phyloP scores from a whole-genome alignment of 2,113 vertebrate genomes.

The Cephalophus harveyi region DNA sequence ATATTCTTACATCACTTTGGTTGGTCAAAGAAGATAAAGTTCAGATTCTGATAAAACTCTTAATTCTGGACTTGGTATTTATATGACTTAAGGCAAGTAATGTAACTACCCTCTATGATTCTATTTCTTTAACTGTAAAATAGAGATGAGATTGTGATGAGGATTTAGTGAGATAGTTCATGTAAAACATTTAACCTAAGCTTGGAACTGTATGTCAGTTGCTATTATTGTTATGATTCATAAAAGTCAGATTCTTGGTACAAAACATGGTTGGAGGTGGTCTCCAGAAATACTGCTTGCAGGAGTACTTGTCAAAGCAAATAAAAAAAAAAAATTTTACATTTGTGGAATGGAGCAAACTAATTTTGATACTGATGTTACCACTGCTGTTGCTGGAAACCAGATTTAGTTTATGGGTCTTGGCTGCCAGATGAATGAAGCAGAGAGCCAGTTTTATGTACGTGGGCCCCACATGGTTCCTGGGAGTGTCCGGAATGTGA shows the following conservation, averaged over 20 bases:
- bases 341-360: not conserved
- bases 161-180: not conserved
- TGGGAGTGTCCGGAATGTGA: constrained; percentile 64
- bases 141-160: not conserved
- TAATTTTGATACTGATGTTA: constrained; percentile 28
- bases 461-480: constrained; percentile 8
- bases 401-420: constrained; percentile 35
- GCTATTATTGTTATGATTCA: not conserved
- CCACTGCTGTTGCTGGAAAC: constrained; percentile 40
- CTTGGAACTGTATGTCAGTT: not conserved
- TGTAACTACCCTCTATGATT: not conserved
- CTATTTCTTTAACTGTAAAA: not conserved
- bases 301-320: constrained; percentile 38
- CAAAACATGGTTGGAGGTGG: not conserved
- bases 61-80: not conserved
- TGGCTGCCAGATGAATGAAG: constrained; percentile 53
- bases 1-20: not conserved
- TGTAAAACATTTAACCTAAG: not conserved
- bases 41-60: not conserved
- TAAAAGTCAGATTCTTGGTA: constrained; percentile 33
- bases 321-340: constrained; percentile 34
- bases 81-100: not conserved
- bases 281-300: constrained; percentile 7
- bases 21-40: not conserved
- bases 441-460: not conserved